Base-by-base conservation (phyloP, 1,140 invertebrate genomes). In the Macrobrachium nipponense region DNA sequence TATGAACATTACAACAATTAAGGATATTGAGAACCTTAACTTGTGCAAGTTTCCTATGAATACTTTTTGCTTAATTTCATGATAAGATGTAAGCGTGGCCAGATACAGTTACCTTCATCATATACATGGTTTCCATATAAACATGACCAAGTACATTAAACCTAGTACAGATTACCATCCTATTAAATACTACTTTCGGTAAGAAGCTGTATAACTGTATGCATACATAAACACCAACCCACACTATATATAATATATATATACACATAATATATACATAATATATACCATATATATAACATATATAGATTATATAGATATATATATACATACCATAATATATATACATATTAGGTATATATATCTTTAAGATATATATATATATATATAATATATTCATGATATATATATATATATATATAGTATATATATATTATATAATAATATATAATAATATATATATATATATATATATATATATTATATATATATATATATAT, bases 321-420 rank as follows among this genome's bases (percentile, higher is more conserved):
- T 66, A 66, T 66, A 66, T 66, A 66, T 66, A 66, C 12, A 66
- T 66, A 27, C n/a, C n/a, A 66, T 66, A n/a, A 66, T 66, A 66
- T 66, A 66, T 66, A 66, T 66, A 66, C 12, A 66, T 66, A 66
- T 66, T 66, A 66, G n/a, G n/a, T 66, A 66, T 66, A 66, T 66
- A 66, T 66, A 66, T 66, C n/a, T n/a, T n/a, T n/a, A n/a, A n/a
- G n/a, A 66, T 66, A 66, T 66, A 66, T 66, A 66, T 66, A 66
- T 66, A 27, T 66, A 66, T n/a, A n/a, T n/a, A 66, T 66, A 66
- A 66, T 66, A 66, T 66, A 66, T 66, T 7, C 12, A 66, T 66
- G 12, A 66, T 66, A 27, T 66, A 27, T 66, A n/a, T 66, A 66
- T 66, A 66, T 66, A 66, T n/a, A 66, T 8, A 66, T 8, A 66